Evolutionary conservation across 2,797 vertebrate species (phyloP), one percentile per base, ranked within the genome.

Genomic region (Acomys russatus): DNA sequence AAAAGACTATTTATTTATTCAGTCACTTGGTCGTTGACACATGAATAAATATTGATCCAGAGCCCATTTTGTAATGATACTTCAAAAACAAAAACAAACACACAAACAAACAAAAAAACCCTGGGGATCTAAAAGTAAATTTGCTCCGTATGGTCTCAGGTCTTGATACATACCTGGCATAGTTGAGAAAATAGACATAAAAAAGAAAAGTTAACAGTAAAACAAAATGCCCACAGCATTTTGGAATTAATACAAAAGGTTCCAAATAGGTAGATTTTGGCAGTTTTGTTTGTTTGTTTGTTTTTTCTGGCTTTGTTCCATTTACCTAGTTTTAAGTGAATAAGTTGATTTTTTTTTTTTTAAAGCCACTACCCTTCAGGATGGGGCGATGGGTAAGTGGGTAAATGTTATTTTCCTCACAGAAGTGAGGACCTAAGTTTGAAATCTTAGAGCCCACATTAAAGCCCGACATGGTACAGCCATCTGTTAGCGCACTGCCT

Each of bases 41-140:
- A 73, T 68, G 82, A 94, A 88, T 85, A 88, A 93, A 91, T 92
- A 80, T 59, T 95, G 94, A 79, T 74, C 87, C 85, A 66, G 33
- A 79, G 59, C 20, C 71, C 63, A 30, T 56, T 74, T 77, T 79
- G 78, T 74, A 54, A 70, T 22, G 6, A n/a, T 33, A n/a, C 44
- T n/a, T n/a, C 30, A 51, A 38, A 38, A 49, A 5, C 12, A 25
- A 15, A 76, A 64, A 9, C 23, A 64, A 64, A 63, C 17, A n/a
- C n/a, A n/a, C n/a, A n/a, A 63, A 59, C n/a, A 54, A n/a, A 7
- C 12, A 59, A 56, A 35, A 7, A 88, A 94, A 91, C 70, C 11
- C 20, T 64, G 74, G 23, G n/a, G 83, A 49, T 90, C 71, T 20
- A 25, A 84, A 88, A 74, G 76, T 68, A 70, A 85, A 77, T 54